phyloP scores from a whole-genome alignment of 2,888 invertebrate genomes.

The Drosophila subsilvestris region DNA sequence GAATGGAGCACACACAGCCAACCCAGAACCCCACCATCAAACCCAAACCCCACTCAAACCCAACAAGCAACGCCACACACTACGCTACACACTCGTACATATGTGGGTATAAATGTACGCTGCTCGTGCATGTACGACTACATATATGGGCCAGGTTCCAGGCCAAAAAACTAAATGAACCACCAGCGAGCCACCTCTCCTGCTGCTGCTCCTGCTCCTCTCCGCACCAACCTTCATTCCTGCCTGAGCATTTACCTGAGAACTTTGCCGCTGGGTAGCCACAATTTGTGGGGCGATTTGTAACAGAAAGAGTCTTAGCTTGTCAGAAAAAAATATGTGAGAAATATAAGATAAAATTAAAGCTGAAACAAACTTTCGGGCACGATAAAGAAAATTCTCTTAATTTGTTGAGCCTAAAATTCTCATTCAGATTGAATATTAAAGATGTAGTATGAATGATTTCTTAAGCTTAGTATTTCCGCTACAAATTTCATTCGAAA shows the following conservation, averaged over 20 bases:
- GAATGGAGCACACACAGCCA: conserved; percentile 43
- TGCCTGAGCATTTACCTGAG: conserved; percentile 15
- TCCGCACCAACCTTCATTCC: conserved; percentile 40
- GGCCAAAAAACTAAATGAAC: conserved; percentile 62
- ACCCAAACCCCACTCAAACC: conserved; percentile 22
- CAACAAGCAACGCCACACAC: conserved; percentile 1
- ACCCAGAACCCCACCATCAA: conserved; percentile 4
- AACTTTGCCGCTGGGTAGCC: background rate
- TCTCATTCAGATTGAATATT: no score
- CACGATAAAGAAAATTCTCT: no score
- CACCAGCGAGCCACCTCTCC: conserved; percentile 47
- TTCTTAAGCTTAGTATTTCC: no score
- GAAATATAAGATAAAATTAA: no score
- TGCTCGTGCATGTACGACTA: conserved; percentile 34
- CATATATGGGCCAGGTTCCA: conserved; percentile 67
- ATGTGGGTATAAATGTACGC: no score
- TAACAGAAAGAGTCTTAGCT: background rate
- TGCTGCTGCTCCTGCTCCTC: no score
- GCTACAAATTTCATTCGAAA: no score
- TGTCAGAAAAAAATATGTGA: no score
- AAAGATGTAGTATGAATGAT: no score
- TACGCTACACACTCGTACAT: conserved; percentile 18
- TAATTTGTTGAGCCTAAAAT: no score
- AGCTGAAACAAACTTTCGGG: no score
- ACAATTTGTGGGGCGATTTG: background rate